These are phyloP conservation scores for Craniophora ligustri DNA, from an alignment of 2,888 invertebrate genomes.

Conservation along the genomic window DNA sequence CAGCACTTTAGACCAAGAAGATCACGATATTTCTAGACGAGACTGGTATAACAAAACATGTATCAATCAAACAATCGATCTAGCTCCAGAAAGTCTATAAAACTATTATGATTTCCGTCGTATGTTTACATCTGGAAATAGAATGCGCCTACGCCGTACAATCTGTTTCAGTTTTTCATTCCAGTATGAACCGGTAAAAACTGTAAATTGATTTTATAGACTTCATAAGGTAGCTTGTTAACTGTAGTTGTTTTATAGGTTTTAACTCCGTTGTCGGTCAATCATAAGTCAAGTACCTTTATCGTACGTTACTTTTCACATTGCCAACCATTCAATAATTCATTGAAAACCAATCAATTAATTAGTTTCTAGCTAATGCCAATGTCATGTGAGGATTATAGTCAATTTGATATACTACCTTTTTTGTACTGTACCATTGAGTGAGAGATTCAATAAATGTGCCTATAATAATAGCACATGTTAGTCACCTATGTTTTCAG, in stretches of 20 bases:
- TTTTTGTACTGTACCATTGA: too few species aligned
- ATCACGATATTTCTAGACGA: conserved; percentile 11
- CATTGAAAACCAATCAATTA: too few species aligned
- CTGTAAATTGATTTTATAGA: conserved; percentile 33
- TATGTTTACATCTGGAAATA: conserved; percentile 34
- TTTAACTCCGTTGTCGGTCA: conserved; percentile 10
- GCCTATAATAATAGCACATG: too few species aligned
- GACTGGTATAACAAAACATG: conserved; percentile 14
- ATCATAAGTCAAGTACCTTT: neutral
- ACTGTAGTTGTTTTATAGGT: conserved; percentile 14
- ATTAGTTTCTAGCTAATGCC: too few species aligned
- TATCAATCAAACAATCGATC: conserved; percentile 18
- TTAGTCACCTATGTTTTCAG: too few species aligned
- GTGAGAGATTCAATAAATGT: too few species aligned
- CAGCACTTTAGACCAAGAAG: neutral
- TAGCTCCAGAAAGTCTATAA: conserved; percentile 10
- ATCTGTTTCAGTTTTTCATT: conserved; percentile 41
- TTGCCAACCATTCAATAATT: too few species aligned
- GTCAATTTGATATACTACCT: too few species aligned
- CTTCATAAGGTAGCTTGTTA: conserved; percentile 34
- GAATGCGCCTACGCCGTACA: conserved; percentile 30
- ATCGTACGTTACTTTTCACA: conserved; percentile 1
- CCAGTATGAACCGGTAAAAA: conserved; percentile 27
- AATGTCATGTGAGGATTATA: too few species aligned
- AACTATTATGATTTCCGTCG: conserved; percentile 34